Conservation (phyloP, 2,888 invertebrate species). For the Drosophila rellima region DNA sequence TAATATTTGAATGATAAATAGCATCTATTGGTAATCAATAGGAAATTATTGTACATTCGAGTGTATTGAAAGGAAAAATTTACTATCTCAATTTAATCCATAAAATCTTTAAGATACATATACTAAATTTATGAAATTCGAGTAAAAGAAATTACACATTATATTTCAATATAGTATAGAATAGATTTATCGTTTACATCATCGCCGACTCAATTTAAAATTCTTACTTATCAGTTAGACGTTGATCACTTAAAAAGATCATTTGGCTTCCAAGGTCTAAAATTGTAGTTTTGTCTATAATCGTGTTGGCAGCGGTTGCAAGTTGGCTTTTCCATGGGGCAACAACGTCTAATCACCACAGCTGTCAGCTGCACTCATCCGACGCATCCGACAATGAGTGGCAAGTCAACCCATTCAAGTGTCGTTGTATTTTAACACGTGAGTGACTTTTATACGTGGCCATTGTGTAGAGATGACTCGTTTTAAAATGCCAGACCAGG, state of each 20-base stretch:
- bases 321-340: constrained; percentile 11
- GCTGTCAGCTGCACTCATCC: constrained; percentile 47
- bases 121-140: too few relatives aligned
- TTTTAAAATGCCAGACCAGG: constrained; percentile 72
- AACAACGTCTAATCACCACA: constrained; percentile 43
- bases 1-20: background rate
- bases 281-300: background rate
- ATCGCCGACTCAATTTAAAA: background rate
- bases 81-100: too few relatives aligned
- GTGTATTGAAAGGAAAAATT: too few relatives aligned
- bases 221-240: background rate
- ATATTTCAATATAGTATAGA: too few relatives aligned
- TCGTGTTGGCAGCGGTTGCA: constrained; percentile 9
- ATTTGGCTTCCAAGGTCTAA: background rate
- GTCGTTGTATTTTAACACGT: constrained; percentile 74
- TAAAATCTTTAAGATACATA: background rate
- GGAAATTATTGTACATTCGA: background rate
- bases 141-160: background rate
- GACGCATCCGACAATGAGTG: constrained; percentile 46
- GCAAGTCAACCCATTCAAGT: constrained; percentile 57
- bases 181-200: background rate
- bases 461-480: constrained; percentile 50
- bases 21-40: background rate
- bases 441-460: constrained; percentile 71
- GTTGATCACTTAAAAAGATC: background rate